phyloP scores from a whole-genome alignment of 2,113 vertebrate species.

The Nematolebias whitei region DNA sequence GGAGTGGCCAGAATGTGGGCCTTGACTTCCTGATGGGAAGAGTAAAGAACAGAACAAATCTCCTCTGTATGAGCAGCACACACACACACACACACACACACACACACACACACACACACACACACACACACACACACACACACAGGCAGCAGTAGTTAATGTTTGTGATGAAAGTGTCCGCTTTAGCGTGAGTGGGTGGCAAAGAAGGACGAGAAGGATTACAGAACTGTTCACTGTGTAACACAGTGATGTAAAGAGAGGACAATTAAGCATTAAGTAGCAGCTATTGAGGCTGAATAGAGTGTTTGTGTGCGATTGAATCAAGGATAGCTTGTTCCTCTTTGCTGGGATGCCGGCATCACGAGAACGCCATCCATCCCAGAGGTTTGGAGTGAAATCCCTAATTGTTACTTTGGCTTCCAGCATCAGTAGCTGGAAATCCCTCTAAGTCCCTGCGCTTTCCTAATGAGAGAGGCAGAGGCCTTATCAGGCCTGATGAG shows the following conservation, averaged over 20 bases:
- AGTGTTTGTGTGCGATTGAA: constrained; percentile 48
- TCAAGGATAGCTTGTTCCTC: constrained; percentile 23
- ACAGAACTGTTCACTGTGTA: constrained; percentile 42
- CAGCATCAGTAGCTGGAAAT: constrained; percentile 73
- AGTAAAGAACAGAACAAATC: constrained; percentile 69
- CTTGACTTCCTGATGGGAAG: constrained; percentile 68
- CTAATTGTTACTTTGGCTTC: constrained; percentile 71
- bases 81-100: constrained; percentile 29
- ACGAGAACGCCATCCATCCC: constrained; percentile 49
- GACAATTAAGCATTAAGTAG: constrained; percentile 44
- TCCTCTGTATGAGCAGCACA: constrained; percentile 62
- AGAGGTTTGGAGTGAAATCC: constrained; percentile 65
- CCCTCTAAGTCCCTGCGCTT: constrained; percentile 68
- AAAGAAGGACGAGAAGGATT: constrained; percentile 60
- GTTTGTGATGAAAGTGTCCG: constrained; percentile 54
- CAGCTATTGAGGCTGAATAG: constrained; percentile 35
- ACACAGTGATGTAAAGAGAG: constrained; percentile 37
- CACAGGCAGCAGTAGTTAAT: constrained; percentile 51
- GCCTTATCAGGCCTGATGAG: constrained; percentile 74
- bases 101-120: constrained; percentile 11
- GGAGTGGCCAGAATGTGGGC: constrained; percentile 70
- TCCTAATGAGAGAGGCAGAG: constrained; percentile 74
- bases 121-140: constrained; percentile 35
- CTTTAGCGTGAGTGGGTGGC: constrained; percentile 46
- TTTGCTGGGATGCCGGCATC: constrained; percentile 43